These are phyloP conservation scores for Drosophila sturtevanti DNA, from an alignment of 1,140 invertebrate species.

Conservation along the genomic window DNA sequence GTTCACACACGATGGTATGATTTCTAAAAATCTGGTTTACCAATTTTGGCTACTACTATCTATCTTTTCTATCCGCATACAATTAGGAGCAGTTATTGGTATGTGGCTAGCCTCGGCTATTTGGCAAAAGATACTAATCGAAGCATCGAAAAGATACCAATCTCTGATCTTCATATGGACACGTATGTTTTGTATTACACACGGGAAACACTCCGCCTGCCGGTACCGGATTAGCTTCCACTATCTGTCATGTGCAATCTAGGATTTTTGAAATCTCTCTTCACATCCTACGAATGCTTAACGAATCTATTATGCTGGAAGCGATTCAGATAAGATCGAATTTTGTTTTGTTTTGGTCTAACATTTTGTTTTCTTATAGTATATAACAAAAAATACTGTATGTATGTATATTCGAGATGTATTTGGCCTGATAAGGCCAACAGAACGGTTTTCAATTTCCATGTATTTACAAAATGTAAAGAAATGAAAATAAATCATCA, in stretches of 20 bases:
- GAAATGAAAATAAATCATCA: not conserved
- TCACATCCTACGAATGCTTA: slow-evolving; percentile 15
- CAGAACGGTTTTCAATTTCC: slow-evolving; percentile 47
- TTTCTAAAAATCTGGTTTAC: slow-evolving; percentile 60
- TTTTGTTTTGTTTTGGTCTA: slow-evolving; percentile 47
- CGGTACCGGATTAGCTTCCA: slow-evolving; percentile 26
- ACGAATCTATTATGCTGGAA: slow-evolving; percentile 19
- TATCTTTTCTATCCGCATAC: slow-evolving; percentile 29
- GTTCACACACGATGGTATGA: slow-evolving; percentile 57
- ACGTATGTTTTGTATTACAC: not conserved
- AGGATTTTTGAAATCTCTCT: slow-evolving; percentile 17
- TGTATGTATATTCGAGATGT: slow-evolving; percentile 41
- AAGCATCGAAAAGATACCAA: not conserved
- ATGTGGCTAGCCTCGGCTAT: slow-evolving; percentile 26
- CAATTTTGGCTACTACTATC: slow-evolving; percentile 46
- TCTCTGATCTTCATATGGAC: not conserved
- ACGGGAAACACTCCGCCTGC: not conserved
- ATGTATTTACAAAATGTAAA: slow-evolving; percentile 52
- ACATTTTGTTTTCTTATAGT: no score
- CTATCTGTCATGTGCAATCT: slow-evolving; percentile 53
- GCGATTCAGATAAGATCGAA: slow-evolving; percentile 38
- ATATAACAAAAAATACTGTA: no score
- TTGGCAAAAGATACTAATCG: slow-evolving; percentile 49
- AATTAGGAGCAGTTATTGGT: slow-evolving; percentile 26
- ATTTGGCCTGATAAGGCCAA: slow-evolving; percentile 38